Evolutionary conservation across 2,113 vertebrate species (phyloP).

Genomic region (Motacilla alba): DNA sequence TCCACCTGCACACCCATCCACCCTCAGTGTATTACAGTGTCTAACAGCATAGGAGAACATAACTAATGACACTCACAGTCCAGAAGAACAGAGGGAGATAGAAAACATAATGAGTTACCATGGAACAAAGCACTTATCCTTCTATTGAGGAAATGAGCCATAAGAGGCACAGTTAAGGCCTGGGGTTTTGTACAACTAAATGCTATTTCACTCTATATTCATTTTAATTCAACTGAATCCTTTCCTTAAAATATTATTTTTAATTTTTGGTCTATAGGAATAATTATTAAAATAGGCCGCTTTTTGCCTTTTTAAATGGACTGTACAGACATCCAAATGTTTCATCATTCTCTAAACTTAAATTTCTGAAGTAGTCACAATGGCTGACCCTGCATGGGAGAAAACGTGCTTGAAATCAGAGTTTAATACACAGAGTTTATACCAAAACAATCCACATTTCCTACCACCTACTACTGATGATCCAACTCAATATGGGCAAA

Average conservation of each 20-base stretch:
- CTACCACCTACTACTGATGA: neutral
- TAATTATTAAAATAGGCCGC: neutral
- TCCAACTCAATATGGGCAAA: neutral
- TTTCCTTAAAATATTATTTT: slow-evolving; percentile 28
- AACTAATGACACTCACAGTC: neutral
- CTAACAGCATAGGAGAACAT: neutral
- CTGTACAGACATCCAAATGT: neutral
- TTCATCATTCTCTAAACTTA: neutral
- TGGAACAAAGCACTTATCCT: neutral
- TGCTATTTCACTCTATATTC: neutral
- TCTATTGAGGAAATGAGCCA: neutral
- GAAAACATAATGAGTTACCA: neutral
- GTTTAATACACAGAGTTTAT: neutral
- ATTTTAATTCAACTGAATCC: neutral
- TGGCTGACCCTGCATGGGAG: neutral
- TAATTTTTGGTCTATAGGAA: neutral
- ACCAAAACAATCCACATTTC: neutral
- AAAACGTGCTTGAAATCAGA: neutral
- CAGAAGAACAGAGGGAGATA: neutral
- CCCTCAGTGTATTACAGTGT: neutral
- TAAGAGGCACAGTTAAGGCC: neutral
- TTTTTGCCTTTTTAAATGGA: neutral
- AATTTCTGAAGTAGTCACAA: neutral
- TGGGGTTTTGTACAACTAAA: neutral
- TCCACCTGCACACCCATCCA: neutral